These are phyloP conservation scores for Gopherus evgoodei DNA, from an alignment of 2,113 vertebrate species.

Conservation along the genomic window DNA sequence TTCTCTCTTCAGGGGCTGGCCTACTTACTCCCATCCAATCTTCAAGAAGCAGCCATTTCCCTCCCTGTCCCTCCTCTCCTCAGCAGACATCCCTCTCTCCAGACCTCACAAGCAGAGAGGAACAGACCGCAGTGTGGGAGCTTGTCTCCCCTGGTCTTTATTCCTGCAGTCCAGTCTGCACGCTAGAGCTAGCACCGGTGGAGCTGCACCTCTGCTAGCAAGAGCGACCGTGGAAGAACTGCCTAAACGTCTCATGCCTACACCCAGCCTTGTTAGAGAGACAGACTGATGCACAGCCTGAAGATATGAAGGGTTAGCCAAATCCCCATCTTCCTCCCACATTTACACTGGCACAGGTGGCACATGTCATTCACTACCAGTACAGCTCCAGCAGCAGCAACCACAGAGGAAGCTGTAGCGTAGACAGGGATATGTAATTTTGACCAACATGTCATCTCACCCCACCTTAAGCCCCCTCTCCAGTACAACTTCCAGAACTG, in stretches of 20 bases:
- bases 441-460: background rate
- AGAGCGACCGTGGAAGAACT: background rate
- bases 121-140: background rate
- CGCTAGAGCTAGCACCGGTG: background rate
- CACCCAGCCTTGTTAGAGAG: background rate
- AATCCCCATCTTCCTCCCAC: background rate
- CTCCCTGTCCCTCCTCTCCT: background rate
- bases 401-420: background rate
- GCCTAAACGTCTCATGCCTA: background rate
- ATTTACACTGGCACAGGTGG: background rate
- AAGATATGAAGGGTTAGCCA: background rate
- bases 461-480: background rate
- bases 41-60: background rate
- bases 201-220: background rate
- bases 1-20: background rate
- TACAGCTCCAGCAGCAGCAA: background rate
- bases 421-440: background rate
- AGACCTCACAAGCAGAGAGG: background rate
- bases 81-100: background rate
- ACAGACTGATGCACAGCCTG: background rate
- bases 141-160: background rate
- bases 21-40: background rate
- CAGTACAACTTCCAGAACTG: background rate
- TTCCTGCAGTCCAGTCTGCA: background rate
- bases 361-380: background rate